Base-by-base conservation (phyloP, 2,888 invertebrate species). In the Pollenia labialis region DNA sequence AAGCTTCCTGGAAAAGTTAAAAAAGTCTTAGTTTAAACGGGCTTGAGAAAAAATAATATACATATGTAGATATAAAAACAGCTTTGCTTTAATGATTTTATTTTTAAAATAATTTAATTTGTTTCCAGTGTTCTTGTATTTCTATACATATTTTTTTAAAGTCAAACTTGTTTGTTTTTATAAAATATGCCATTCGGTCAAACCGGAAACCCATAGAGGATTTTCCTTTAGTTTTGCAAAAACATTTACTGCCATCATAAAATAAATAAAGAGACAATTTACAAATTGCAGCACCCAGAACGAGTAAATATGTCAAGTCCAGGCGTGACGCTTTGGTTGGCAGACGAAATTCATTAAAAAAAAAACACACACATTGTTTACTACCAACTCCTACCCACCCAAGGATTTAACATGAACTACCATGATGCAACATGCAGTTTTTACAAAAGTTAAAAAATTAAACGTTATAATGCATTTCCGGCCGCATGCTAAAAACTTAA, bases 281-380 rank as follows among this genome's bases (percentile, higher is more conserved):
- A 81, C 87, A 87, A 88, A 88, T 87, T 76, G 74, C 82, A 85
- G 72, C 81, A 74, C 48, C 87, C 88, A 81, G 77, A 72, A 90
- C 90, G 89, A 92, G 92, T 92, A 92, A 92, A 92, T 92, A 92
- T 92, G 92, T 92, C 92, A 92, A 92, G 90, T 91, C 90, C 92
- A 92, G 91, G 89, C 90, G 90, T 88, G 88, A 84, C 87, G 81
- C 81, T 81, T 81, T 87, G 84, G 81, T 81, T 84, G 87, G 84
- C 81, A 87, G 87, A 84, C 87, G 72, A 77, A 87, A 86, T 71
- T 75, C 86, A 86, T 75, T 83, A 60, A n/a, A 58, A 79, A 58
- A 79, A 80, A 68, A 52, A 54, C 3, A 50, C 10, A 40, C 18
- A 18, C 4, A 32, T 60, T 64, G 62, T 52, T 42, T 44, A 48